phyloP scores from a whole-genome alignment of 2,888 invertebrate species.

The Plebejus melissa region DNA sequence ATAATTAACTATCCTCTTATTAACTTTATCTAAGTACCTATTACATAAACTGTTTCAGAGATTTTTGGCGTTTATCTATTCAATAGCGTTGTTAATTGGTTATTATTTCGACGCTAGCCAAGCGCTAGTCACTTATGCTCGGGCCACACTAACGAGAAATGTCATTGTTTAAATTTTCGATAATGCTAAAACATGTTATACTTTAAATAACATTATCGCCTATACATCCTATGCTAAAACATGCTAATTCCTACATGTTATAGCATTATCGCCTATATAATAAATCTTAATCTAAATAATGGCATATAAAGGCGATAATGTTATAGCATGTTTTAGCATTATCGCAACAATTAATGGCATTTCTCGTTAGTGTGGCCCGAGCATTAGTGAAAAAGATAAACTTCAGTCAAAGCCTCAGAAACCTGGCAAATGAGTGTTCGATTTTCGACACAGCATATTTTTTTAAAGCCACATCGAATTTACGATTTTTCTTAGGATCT shows the following conservation, averaged over 20 bases:
- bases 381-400: neutral
- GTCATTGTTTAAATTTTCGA: no score
- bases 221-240: no score
- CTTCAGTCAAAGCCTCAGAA: neutral
- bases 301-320: no score
- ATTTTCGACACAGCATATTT: conserved; percentile 5
- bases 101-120: neutral
- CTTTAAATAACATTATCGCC: no score
- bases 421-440: neutral
- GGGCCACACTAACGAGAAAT: no score
- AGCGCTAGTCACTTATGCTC: neutral
- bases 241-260: no score
- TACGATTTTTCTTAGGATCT: conserved; percentile 32
- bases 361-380: no score
- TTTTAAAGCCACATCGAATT: conserved; percentile 36
- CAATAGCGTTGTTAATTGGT: neutral
- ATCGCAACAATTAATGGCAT: no score
- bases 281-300: no score
- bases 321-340: no score
- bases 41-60: neutral
- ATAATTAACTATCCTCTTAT: neutral
- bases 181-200: no score
- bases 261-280: no score
- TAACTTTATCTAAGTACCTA: neutral
- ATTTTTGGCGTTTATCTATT: neutral